Evolutionary conservation across 2,888 invertebrate genomes (phyloP), one percentile per base, ranked within the genome.

Genomic region (Polylopha cassiicola): DNA sequence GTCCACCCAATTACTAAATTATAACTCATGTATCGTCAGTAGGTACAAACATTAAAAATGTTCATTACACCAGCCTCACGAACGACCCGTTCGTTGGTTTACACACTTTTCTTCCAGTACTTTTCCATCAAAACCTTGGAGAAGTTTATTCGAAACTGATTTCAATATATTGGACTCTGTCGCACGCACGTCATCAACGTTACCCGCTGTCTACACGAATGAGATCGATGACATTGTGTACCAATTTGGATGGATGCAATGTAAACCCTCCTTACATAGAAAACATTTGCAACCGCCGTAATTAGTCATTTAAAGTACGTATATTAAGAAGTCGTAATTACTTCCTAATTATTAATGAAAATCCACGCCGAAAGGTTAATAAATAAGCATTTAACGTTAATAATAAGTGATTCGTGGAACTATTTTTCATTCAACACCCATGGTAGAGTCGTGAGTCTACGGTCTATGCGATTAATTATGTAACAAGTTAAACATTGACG

Each of bases 101-200:
- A 61, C 55, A 47, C 52, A 65, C 63, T 69, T 71, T 76, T 74
- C 65, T 65, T 64, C 60, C 67, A 69, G 80, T 79, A 77, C 62
- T 75, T 77, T 79, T 79, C 80, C 77, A 70, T 67, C 52, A 50
- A 53, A 64, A 54, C 58, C 63, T 65, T 61, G 58, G 26, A 51
- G 47, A 49, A 53, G 48, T 9, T 27, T 30, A 51, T 55, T 61
- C 44, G 50, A 49, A 58, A 48, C 50, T 47, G 47, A 53, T 48
- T 37, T 53, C 60, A 51, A 55, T 61, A 58, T 46, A 47, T 51
- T 50, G 46, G 54, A 27, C 61, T 60, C 62, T 51, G 50, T 62
- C 57, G 46, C 53, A 44, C 58, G 32, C 27, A 41, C 26, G 8
- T 14, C 6, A 5, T 9, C 10, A 13, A 7, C 17, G 9, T 10